Conservation (phyloP, 2,888 invertebrate species). For the Oasisia sp. region DNA sequence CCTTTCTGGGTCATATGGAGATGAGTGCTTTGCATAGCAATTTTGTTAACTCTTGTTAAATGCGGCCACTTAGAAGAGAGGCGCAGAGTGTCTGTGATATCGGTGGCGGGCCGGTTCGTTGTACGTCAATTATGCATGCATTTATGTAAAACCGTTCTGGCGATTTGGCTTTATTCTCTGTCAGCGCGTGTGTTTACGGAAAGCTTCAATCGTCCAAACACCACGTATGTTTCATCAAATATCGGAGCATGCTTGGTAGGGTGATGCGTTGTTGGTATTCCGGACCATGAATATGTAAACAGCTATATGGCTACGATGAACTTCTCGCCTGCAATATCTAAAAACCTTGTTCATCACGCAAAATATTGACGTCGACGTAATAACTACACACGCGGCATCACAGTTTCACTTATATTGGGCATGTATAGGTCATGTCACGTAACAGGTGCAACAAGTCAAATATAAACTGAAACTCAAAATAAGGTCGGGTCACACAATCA, state of each 20-base stretch:
- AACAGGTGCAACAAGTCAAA: too few species aligned
- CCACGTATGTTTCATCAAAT: not conserved
- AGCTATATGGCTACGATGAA: not conserved
- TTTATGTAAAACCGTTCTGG: not conserved
- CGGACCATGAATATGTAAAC: not conserved
- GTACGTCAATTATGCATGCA: not conserved
- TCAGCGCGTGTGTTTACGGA: not conserved
- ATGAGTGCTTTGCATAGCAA: not conserved
- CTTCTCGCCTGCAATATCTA: not conserved
- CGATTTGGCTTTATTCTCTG: constrained; percentile 17
- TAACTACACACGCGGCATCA: too few species aligned
- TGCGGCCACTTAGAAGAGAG: not conserved
- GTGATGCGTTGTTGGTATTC: not conserved
- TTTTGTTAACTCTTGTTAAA: constrained; percentile 1
- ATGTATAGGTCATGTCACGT: too few species aligned
- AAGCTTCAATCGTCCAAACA: not conserved
- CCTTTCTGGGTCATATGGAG: not conserved
- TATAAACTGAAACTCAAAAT: too few species aligned
- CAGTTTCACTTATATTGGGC: too few species aligned
- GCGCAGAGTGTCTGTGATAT: not conserved
- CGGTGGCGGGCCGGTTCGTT: not conserved
- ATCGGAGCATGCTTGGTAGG: not conserved
- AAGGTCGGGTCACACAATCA: too few species aligned
- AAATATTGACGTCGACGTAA: not conserved
- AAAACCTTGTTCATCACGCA: not conserved